These are phyloP conservation scores for Lordiphosa clarofinis DNA, from an alignment of 1,140 invertebrate species.

Conservation along the genomic window DNA sequence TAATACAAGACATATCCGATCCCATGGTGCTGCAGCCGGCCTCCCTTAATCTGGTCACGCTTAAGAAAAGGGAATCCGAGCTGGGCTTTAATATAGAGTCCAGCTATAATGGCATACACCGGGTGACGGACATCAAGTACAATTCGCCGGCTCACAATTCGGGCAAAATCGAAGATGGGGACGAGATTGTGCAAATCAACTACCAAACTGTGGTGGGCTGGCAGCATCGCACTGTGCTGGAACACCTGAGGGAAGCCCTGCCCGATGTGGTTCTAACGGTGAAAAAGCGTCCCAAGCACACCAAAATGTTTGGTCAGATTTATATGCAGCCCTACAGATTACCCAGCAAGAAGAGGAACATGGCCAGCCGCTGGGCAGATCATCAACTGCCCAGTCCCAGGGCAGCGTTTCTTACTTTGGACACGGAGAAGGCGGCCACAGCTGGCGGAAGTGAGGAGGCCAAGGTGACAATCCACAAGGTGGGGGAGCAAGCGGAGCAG, in stretches of 20 bases:
- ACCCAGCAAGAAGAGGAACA: conserved; percentile 87
- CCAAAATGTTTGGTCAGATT: conserved; percentile 90
- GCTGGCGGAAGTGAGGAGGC: no score
- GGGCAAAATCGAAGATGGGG: conserved; percentile 94
- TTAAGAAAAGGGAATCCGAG: conserved; percentile 90
- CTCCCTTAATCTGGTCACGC: conserved; percentile 90
- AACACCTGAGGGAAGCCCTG: conserved; percentile 87
- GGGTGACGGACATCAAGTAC: conserved; percentile 90
- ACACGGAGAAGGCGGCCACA: conserved; percentile 80
- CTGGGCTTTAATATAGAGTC: conserved; percentile 92
- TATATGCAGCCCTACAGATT: conserved; percentile 89
- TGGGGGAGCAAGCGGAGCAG: conserved; percentile 6
- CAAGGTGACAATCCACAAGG: not conserved
- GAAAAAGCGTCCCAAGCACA: conserved; percentile 91
- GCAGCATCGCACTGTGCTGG: conserved; percentile 90
- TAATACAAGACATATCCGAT: conserved; percentile 92
- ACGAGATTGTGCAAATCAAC: conserved; percentile 96
- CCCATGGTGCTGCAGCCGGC: conserved; percentile 93
- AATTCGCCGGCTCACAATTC: conserved; percentile 91
- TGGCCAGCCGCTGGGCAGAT: conserved; percentile 84
- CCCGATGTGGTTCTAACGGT: conserved; percentile 90
- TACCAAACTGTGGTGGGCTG: conserved; percentile 95
- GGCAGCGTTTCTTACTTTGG: conserved; percentile 83
- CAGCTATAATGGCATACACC: conserved; percentile 90
- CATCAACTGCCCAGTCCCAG: conserved; percentile 83